Evolutionary conservation across 2,797 vertebrate species (phyloP), one percentile per base, ranked within the genome.

Genomic region (Lepus townsendii): DNA sequence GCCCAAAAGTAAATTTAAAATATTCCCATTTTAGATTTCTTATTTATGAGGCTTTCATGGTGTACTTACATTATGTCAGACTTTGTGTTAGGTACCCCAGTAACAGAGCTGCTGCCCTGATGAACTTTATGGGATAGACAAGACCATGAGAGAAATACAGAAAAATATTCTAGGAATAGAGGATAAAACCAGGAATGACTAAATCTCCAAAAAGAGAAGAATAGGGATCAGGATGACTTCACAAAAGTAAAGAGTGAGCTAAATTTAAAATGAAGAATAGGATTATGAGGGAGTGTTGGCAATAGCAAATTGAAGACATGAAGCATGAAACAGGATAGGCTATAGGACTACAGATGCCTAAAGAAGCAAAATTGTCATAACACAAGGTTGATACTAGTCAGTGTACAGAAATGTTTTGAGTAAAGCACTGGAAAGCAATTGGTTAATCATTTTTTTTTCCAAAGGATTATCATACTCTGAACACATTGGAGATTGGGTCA

Each of bases 1-100:
- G 3, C 12, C 47, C 35, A 11, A 91, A 92, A 82, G 9, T 20
- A 95, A 57, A 72, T 77, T 79, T 27, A 90, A 95, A 91, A 47
- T 71, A 82, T 89, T 92, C 38, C 47, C 78, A 13, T 65, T 68
- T 88, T 83, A 73, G 12, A 76, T 71, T 96, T 95, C 22, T 80
- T 69, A 68, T 54, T 71, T 80, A 62, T 62, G 19, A 72, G n/a
- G 80, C 7, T 66, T 78, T 65, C 80, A 57, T 76, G 68, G 24
- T 32, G 0, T 4, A 11, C 26, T 95, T 93, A 47, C 19, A 83
- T 32, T 85, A 30, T 60, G 20, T 5, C 13, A 35, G 66, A 22
- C 54, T 72, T 89, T 73, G 12, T 76, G 16, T 52, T 71, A 42
- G 5, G n/a, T 10, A 65, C 71, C 27, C 13, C 3, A 13, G 69